Evolutionary conservation across 2,888 invertebrate species (phyloP), one percentile per base, ranked within the genome.

Genomic region (Diaprepes abbreviatus): DNA sequence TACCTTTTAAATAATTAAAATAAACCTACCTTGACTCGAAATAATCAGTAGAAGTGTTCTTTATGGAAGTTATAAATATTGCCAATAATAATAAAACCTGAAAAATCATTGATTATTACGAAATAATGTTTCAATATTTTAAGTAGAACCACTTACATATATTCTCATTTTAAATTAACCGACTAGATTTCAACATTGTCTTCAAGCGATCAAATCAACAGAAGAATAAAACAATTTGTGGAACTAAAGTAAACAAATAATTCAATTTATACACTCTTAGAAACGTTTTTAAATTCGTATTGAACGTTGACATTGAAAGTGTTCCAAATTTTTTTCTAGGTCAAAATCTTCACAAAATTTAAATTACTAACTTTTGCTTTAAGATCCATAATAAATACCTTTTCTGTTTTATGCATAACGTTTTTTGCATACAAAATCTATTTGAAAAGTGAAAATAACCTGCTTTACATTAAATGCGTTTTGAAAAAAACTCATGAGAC

Each of bases 241-340:
- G 16, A 19, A 38, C 6, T 16, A 1, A 62, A n/a, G 21, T 12
- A 52, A 52, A 36, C 2, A 21, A 36, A 35, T 10, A 12, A 24
- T 9, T 48, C 45, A 52, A 38, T 59, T 54, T 69, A 65, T 69
- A 69, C 24, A 52, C n/a, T 28, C 9, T 50, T 36, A 28, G 50
- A 64, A 69, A 33, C 12, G 21, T 48, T 28, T 65, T 24, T 7
- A 21, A 59, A 64, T 64, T 58, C 58, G 40, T 57, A 63, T 68
- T 35, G 14, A 52, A 48, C 58, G 24, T n/a, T 62, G 33, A 43
- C 68, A 55, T 54, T 68, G 68, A 68, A 68, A 68, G 68, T 64
- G 63, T 52, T 64, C 58, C 24, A 50, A 52, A 45, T 69, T 64
- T 69, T 9, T 45, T 40, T 48, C 33, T 66, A 12, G 58, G 65